Conservation (phyloP, 2,888 invertebrate genomes). For the Lasioglossum leucozonium region DNA sequence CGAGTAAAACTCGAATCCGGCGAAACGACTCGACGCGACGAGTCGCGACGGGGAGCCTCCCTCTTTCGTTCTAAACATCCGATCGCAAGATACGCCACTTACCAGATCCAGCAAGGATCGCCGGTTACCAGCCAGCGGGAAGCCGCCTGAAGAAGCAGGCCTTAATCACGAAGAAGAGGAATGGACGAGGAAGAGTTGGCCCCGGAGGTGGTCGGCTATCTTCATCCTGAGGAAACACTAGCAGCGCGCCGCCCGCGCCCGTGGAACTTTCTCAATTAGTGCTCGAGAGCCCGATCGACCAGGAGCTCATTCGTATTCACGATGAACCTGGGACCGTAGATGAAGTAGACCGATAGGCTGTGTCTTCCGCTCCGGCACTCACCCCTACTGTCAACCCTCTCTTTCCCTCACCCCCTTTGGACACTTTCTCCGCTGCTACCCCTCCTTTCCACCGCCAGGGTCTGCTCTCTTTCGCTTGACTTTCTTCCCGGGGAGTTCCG, state of each 20-base stretch:
- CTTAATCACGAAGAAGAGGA: constrained; percentile 59
- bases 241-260: constrained; percentile 48
- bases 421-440: constrained; percentile 27
- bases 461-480: background rate
- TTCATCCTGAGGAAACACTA: constrained; percentile 62
- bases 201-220: constrained; percentile 55
- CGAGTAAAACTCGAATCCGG: background rate
- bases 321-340: constrained; percentile 72
- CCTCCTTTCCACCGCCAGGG: background rate
- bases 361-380: constrained; percentile 8
- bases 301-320: constrained; percentile 78
- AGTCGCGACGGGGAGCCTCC: background rate
- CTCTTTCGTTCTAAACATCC: background rate
- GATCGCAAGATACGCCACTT: constrained; percentile 10
- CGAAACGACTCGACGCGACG: background rate
- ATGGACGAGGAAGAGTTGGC: constrained; percentile 40
- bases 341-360: constrained; percentile 53
- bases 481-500: background rate
- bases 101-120: background rate
- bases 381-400: background rate
- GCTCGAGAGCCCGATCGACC: constrained; percentile 74
- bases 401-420: background rate
- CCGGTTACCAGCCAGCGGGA: constrained; percentile 4
- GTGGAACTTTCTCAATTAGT: constrained; percentile 80
- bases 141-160: constrained; percentile 38